Evolutionary conservation across 2,797 vertebrate species (phyloP).

Genomic region (Rhinichthys osculus): DNA sequence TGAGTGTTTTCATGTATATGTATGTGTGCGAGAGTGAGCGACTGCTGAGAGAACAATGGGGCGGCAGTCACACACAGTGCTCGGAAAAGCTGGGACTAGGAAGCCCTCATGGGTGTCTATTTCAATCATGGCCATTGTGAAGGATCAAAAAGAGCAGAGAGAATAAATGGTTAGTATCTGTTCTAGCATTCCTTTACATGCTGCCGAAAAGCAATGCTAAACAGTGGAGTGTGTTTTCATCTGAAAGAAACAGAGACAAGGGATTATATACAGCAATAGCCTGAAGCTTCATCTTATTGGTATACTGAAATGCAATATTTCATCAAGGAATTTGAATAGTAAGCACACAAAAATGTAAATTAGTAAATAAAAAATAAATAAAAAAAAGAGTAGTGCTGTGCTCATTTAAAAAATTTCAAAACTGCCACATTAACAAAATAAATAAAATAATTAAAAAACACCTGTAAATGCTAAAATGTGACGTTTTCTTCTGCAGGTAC

Average conservation of each 20-base stretch:
- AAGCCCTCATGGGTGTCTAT: conserved; percentile 48
- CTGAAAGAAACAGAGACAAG: conserved; percentile 32
- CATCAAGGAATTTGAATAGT: conserved; percentile 47
- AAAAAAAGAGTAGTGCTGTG: not conserved
- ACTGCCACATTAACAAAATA: not conserved
- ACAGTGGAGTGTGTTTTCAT: conserved; percentile 41
- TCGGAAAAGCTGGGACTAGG: conserved; percentile 31
- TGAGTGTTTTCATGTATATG: conserved; percentile 46
- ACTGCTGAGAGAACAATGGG: conserved; percentile 41
- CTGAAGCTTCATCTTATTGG: conserved; percentile 34
- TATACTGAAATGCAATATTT: conserved; percentile 28
- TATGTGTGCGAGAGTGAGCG: conserved; percentile 29
- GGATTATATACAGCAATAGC: conserved; percentile 42
- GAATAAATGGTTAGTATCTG: conserved; percentile 49
- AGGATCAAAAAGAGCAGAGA: conserved; percentile 49
- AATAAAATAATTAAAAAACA: not conserved
- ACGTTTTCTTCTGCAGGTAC: not conserved
- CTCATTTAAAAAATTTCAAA: not conserved
- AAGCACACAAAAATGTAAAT: conserved; percentile 37
- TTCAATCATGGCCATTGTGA: conserved; percentile 57
- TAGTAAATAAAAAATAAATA: not conserved
- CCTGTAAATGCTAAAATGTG: not conserved
- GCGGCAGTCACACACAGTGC: conserved; percentile 42
- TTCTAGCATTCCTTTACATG: conserved; percentile 47
- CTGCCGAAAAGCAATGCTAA: conserved; percentile 33